These are phyloP conservation scores for Agrochola lota DNA, from an alignment of 2,888 invertebrate genomes.

Conservation along the genomic window DNA sequence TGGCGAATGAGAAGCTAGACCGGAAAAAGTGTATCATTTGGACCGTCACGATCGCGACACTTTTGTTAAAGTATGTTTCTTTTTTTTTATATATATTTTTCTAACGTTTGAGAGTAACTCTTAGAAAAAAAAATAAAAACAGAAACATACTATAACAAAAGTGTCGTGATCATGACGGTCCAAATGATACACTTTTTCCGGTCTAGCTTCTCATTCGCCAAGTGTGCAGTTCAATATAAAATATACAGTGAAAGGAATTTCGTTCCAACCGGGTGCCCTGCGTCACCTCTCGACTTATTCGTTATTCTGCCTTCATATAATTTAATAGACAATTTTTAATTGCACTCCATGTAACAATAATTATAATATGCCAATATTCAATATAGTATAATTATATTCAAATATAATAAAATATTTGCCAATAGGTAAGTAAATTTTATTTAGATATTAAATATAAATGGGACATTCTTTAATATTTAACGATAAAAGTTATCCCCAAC, in stretches of 20 bases:
- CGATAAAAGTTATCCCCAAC: slow-evolving; percentile 27
- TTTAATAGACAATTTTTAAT: slow-evolving; percentile 1
- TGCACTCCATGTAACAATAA: slow-evolving; percentile 3
- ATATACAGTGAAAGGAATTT: neutral
- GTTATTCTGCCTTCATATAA: neutral
- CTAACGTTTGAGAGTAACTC: neutral
- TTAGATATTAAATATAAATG: slow-evolving; percentile 15
- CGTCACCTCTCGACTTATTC: neutral
- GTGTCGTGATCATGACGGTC: neutral
- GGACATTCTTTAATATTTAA: slow-evolving; percentile 10
- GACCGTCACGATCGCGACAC: neutral
- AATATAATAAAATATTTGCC: slow-evolving; percentile 31
- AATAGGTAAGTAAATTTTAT: slow-evolving; percentile 29
- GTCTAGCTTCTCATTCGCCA: neutral
- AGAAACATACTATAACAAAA: neutral
- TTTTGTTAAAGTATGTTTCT: neutral
- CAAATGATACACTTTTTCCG: too few species aligned
- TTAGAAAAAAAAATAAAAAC: too few species aligned
- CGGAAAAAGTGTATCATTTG: neutral
- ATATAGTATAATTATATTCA: slow-evolving; percentile 19
- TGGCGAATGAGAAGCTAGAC: neutral
- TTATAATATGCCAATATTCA: slow-evolving; percentile 6
- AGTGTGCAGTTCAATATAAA: neutral
- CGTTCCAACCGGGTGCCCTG: neutral
- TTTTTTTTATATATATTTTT: too few species aligned